Percentiles rank a stretch among this genome's conserved stretches.
Evolutionary conservation across 2,113 vertebrate species (phyloP).

Genomic region (Equus przewalskii): DNA sequence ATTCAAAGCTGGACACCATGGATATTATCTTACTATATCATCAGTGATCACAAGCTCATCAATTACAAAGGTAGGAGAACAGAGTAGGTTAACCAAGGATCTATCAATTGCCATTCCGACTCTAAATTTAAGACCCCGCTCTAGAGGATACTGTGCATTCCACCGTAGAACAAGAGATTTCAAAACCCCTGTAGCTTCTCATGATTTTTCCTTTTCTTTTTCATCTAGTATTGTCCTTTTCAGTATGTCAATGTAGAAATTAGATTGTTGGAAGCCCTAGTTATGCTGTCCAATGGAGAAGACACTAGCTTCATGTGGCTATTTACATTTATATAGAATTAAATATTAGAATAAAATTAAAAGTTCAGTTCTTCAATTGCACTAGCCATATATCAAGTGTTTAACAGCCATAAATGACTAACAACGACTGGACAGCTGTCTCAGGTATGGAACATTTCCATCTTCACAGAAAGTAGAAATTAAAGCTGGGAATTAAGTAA

Average conservation of each 20-base stretch:
- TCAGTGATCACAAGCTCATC: not conserved
- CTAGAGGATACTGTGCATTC: not conserved
- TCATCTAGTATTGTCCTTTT: not conserved
- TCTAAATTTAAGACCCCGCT: not conserved
- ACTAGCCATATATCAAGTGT: not conserved
- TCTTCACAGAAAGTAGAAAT: not conserved
- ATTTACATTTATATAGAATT: not conserved
- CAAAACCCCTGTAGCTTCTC: not conserved
- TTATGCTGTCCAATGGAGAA: not conserved
- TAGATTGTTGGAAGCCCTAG: not conserved
- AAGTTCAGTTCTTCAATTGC: not conserved
- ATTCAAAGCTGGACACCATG: not conserved
- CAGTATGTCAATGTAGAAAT: not conserved
- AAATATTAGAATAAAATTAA: constrained; percentile 37
- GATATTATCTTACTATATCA: not conserved
- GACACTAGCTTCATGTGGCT: not conserved
- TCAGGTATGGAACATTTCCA: not conserved
- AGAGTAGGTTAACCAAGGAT: not conserved
- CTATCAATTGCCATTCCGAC: not conserved
- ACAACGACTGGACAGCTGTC: not conserved
- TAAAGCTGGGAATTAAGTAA: constrained; percentile 43
- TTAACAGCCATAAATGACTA: not conserved
- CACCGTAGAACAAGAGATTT: not conserved
- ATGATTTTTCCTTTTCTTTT: not conserved
- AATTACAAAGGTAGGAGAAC: not conserved